phyloP scores from a whole-genome alignment of 2,888 invertebrate species.

The Drosophila mimetica region DNA sequence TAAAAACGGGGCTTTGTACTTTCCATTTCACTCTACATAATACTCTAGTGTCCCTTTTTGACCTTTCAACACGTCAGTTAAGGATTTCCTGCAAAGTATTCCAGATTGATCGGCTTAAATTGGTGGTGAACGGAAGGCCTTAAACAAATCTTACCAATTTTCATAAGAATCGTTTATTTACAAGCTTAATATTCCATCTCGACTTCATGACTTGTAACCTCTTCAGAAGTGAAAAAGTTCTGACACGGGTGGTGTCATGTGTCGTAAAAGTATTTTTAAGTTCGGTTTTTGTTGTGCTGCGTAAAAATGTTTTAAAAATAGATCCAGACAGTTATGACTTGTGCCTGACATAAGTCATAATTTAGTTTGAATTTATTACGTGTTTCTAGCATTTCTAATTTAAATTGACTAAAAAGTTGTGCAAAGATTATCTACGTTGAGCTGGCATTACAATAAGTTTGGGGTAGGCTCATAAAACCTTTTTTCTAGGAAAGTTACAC shows the following conservation, averaged over 20 bases:
- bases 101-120: conserved; percentile 32
- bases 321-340: background rate
- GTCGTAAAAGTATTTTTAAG: background rate
- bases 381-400: background rate
- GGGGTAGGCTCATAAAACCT: conserved; percentile 9
- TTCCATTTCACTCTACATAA: conserved; percentile 4
- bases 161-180: conserved; percentile 38
- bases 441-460: background rate
- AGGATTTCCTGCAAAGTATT: conserved; percentile 20
- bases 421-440: no score
- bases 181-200: background rate
- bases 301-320: conserved; percentile 1
- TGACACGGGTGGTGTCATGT: conserved; percentile 2
- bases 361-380: background rate
- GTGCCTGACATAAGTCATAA: conserved; percentile 5
- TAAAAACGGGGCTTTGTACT: conserved; percentile 19
- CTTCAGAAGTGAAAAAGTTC: background rate
- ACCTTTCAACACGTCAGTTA: conserved; percentile 19
- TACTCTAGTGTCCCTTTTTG: conserved; percentile 4
- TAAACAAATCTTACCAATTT: conserved; percentile 21
- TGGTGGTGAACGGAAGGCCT: conserved; percentile 17
- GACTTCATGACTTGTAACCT: background rate
- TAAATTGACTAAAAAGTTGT: background rate
- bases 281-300: background rate
- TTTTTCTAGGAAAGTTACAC: conserved; percentile 8